Evolutionary conservation across 2,797 vertebrate genomes (phyloP).

Genomic region (Sebastolobus altivelis): DNA sequence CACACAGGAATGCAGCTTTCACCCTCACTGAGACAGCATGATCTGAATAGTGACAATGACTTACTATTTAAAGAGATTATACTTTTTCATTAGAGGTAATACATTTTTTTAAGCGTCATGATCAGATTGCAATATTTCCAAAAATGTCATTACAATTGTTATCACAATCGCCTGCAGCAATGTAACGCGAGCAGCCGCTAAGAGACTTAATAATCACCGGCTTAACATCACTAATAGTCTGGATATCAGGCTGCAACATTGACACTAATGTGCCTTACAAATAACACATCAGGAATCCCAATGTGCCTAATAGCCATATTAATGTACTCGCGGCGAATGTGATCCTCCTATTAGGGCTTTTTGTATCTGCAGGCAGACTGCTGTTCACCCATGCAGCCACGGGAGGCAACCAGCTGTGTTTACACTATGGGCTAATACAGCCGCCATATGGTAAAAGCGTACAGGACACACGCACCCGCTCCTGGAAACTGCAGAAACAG

Average conservation of each 20-base stretch:
- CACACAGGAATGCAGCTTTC: not conserved
- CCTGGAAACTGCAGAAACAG: conserved; percentile 46
- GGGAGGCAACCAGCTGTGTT: conserved; percentile 75
- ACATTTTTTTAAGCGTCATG: not conserved
- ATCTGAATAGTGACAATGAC: not conserved
- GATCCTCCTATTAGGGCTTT: conserved; percentile 48
- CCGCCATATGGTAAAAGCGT: conserved; percentile 62
- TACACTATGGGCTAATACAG: conserved; percentile 54
- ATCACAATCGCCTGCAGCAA: conserved; percentile 11
- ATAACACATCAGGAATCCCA: conserved; percentile 44
- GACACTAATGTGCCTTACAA: conserved; percentile 45
- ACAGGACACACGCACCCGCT: conserved; percentile 23
- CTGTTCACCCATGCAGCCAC: conserved; percentile 63
- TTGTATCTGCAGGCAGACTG: conserved; percentile 51
- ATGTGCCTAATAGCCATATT: conserved; percentile 40
- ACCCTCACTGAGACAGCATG: not conserved
- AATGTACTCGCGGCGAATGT: conserved; percentile 33
- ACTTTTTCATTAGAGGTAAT: not conserved
- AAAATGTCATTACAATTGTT: conserved; percentile 1
- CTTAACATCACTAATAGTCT: conserved; percentile 34
- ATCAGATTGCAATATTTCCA: not conserved
- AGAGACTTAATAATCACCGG: conserved; percentile 32
- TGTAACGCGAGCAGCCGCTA: not conserved
- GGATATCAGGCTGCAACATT: conserved; percentile 41
- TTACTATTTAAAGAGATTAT: not conserved